These are phyloP conservation scores for Folsomia manolachei DNA, from an alignment of 2,888 invertebrate genomes.

Conservation along the genomic window DNA sequence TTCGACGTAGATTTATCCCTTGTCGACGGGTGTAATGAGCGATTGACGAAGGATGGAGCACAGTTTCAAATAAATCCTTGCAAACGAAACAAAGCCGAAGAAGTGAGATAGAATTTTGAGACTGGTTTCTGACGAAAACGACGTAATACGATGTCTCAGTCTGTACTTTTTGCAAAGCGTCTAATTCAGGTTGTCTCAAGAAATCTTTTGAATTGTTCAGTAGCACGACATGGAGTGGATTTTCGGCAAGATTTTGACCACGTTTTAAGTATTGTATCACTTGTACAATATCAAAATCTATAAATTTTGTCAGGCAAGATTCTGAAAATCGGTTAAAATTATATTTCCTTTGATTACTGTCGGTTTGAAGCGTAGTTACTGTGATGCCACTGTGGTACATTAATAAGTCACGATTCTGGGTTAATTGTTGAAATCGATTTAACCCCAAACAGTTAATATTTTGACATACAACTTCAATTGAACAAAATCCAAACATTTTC, in stretches of 20 bases:
- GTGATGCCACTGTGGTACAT: background rate
- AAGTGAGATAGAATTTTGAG: too few relatives aligned
- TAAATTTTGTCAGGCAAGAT: background rate
- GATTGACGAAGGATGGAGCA: background rate
- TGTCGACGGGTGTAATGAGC: background rate
- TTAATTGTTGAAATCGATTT: background rate
- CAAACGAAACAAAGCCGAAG: background rate
- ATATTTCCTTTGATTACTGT: background rate
- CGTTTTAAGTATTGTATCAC: background rate
- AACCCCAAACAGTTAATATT: background rate
- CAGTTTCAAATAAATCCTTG: background rate
- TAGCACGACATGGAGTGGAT: background rate
- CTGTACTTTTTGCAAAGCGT: background rate
- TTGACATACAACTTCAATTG: background rate
- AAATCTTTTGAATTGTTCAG: background rate
- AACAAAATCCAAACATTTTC: background rate
- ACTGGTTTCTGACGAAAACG: background rate
- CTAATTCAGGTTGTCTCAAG: background rate
- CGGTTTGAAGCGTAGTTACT: background rate
- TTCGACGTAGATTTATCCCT: background rate
- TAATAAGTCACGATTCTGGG: background rate
- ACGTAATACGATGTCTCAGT: background rate
- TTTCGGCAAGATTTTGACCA: background rate
- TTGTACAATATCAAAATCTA: background rate
- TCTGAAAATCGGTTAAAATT: background rate